Conservation (phyloP, 2,888 invertebrate species). For the Cantharis rustica region DNA sequence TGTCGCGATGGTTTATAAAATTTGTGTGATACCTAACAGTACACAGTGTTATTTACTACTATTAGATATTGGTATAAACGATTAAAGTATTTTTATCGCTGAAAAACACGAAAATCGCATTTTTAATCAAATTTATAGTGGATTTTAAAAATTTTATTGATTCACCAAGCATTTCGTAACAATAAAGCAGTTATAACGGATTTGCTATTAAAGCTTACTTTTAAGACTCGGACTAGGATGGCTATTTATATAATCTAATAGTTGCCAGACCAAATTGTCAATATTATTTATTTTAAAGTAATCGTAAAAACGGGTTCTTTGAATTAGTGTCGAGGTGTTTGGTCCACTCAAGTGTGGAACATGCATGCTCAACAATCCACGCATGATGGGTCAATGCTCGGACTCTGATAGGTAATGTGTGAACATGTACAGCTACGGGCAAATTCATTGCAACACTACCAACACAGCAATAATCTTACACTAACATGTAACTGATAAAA, state of each 20-base stretch:
- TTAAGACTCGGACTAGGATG: background rate
- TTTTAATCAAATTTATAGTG: background rate
- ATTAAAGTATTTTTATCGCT: background rate
- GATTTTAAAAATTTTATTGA: background rate
- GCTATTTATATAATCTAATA: background rate
- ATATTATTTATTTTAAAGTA: conserved; percentile 31
- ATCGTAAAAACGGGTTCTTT: conserved; percentile 31
- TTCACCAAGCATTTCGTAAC: background rate
- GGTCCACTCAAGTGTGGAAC: conserved; percentile 32
- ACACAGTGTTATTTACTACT: background rate
- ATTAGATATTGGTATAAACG: background rate
- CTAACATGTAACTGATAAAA: conserved; percentile 14
- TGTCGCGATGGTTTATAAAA: background rate
- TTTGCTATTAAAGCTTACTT: background rate
- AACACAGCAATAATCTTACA: conserved; percentile 13
- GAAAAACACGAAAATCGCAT: conserved; percentile 2
- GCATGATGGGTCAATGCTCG: conserved; percentile 37
- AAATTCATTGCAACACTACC: conserved; percentile 32
- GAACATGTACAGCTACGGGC: conserved; percentile 35
- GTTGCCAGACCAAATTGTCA: conserved; percentile 17
- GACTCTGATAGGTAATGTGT: conserved; percentile 36
- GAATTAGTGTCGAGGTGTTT: conserved; percentile 31
- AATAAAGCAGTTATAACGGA: conserved; percentile 5
- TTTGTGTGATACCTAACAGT: background rate
- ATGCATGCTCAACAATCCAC: conserved; percentile 34